Conservation (phyloP, 2,113 vertebrate species). For the Antechinus stuartii region DNA sequence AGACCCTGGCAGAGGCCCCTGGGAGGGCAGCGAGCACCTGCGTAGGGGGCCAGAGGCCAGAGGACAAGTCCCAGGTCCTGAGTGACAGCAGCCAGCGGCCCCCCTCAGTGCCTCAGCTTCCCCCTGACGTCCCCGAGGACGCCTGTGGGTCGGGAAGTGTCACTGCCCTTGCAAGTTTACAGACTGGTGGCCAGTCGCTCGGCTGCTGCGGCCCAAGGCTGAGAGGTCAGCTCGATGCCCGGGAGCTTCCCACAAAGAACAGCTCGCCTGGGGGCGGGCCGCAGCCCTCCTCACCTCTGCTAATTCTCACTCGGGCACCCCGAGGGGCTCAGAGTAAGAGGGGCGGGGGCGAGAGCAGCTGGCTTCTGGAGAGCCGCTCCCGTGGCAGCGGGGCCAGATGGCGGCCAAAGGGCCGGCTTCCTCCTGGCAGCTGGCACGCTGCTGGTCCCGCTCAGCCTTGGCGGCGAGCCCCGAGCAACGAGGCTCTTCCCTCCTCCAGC, state of each 20-base stretch:
- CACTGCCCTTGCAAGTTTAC: background rate
- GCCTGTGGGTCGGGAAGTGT: background rate
- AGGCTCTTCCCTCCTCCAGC: background rate
- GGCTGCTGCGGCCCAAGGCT: too few species aligned
- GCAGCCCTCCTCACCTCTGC: background rate
- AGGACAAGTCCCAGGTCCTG: background rate
- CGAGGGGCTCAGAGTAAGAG: background rate
- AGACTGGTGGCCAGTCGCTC: background rate
- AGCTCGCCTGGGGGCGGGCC: background rate
- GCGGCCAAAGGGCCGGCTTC: constrained; percentile 7
- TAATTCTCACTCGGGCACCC: constrained; percentile 6
- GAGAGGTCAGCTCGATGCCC: background rate
- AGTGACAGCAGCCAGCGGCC: background rate
- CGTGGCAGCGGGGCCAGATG: background rate
- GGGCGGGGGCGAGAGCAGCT: background rate
- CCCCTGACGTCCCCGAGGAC: background rate
- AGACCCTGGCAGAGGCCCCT: background rate
- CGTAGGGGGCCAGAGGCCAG: background rate
- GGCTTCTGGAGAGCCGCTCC: background rate
- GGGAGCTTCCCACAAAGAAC: background rate
- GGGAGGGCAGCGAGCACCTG: background rate
- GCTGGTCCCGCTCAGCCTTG: constrained; percentile 1
- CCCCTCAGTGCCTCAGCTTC: background rate
- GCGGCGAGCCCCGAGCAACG: constrained; percentile 47
- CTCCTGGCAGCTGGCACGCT: background rate